Evolutionary conservation across 2,113 vertebrate species (phyloP).

Genomic region (Gasterosteus aculeatus): DNA sequence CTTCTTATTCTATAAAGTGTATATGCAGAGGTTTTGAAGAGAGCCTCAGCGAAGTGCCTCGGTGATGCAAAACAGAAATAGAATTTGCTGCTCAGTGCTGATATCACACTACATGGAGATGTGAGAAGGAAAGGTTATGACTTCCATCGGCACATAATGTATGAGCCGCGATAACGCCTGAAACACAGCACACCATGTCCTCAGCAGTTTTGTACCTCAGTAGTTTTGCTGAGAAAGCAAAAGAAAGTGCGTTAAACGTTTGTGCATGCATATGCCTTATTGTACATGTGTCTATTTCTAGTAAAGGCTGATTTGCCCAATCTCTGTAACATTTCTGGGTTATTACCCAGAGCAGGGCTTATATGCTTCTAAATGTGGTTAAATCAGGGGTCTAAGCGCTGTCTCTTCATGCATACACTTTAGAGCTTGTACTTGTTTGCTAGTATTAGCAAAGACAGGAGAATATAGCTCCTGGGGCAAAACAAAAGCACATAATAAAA

Average conservation of each 20-base stretch:
- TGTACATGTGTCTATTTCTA: constrained; percentile 1
- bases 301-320: constrained; percentile 27
- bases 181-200: constrained; percentile 44
- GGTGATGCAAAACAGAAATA: constrained; percentile 50
- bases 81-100: constrained; percentile 46
- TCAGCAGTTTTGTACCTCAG: constrained; percentile 47
- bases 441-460: constrained; percentile 13
- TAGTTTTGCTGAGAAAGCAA: constrained; percentile 50
- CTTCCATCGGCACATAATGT: constrained; percentile 47
- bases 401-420: constrained; percentile 25
- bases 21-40: constrained; percentile 24
- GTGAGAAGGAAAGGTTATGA: constrained; percentile 48
- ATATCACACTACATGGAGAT: constrained; percentile 43
- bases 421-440: neutral
- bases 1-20: constrained; percentile 23
- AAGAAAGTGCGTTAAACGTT: constrained; percentile 22
- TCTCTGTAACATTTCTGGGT: constrained; percentile 41
- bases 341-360: constrained; percentile 41
- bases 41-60: constrained; percentile 12
- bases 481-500: constrained; percentile 34
- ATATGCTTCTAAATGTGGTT: constrained; percentile 39
- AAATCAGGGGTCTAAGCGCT: constrained; percentile 26
- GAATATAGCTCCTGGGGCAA: constrained; percentile 2
- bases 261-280: neutral
- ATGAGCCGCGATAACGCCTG: constrained; percentile 44